Evolutionary conservation across 2,888 invertebrate genomes (phyloP).

Genomic region (Biston stratarius): DNA sequence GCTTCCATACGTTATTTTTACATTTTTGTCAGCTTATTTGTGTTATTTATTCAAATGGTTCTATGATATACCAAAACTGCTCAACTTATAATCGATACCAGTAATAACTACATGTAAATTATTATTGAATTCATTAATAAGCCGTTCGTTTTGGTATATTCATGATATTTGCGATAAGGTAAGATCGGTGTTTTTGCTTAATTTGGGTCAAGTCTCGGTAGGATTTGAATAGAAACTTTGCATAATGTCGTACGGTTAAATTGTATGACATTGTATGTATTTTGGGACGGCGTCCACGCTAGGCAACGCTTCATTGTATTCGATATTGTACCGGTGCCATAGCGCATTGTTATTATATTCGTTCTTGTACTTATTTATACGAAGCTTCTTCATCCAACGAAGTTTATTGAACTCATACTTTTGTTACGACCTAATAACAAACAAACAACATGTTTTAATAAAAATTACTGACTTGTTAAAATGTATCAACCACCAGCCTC

Average conservation of each 20-base stretch:
- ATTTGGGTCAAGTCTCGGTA: conserved; percentile 66
- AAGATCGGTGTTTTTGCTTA: conserved; percentile 81
- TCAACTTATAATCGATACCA: conserved; percentile 29
- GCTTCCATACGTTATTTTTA: conserved; percentile 53
- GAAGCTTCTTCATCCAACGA: conserved; percentile 70
- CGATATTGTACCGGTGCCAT: conserved; percentile 76
- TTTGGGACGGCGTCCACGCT: conserved; percentile 59
- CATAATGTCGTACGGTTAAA: conserved; percentile 59
- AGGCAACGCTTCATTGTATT: conserved; percentile 73
- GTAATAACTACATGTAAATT: conserved; percentile 16
- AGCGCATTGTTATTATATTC: conserved; percentile 64
- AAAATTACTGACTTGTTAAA: conserved; percentile 37
- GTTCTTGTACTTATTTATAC: conserved; percentile 57
- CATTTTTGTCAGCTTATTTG: conserved; percentile 79
- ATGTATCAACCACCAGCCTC: conserved; percentile 26
- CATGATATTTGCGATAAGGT: conserved; percentile 65
- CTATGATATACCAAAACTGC: conserved; percentile 71
- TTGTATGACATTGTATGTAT: conserved; percentile 58
- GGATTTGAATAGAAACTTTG: conserved; percentile 53
- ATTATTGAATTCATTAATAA: not conserved
- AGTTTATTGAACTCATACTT: conserved; percentile 45
- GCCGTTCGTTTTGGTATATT: conserved; percentile 63
- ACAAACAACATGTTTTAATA: conserved; percentile 34
- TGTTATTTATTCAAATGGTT: conserved; percentile 57
- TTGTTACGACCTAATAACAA: conserved; percentile 32